These are phyloP conservation scores for Sphaeramia orbicularis DNA, from an alignment of 2,797 vertebrate genomes.

Conservation along the genomic window DNA sequence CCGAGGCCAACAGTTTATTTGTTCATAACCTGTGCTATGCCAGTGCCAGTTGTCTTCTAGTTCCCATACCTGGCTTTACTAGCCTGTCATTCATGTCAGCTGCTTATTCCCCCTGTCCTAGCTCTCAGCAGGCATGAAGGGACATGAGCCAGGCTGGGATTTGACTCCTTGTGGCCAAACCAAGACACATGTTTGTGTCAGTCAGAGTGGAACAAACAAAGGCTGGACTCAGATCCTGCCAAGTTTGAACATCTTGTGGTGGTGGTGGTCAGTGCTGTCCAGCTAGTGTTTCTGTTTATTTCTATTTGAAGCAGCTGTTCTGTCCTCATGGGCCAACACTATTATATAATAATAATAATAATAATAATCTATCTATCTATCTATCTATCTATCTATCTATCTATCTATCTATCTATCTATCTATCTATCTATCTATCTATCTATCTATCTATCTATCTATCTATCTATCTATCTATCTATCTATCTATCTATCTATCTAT, in stretches of 20 bases:
- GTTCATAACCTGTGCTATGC: neutral
- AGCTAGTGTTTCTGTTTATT: neutral
- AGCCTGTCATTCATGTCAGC: slow-evolving; percentile 26
- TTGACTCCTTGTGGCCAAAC: slow-evolving; percentile 22
- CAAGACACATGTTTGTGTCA: slow-evolving; percentile 81
- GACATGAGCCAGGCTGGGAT: slow-evolving; percentile 34
- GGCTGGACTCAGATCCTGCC: slow-evolving; percentile 49
- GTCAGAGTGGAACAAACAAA: slow-evolving; percentile 73
- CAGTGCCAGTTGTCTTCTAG: slow-evolving; percentile 35
- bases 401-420: too few relatives aligned
- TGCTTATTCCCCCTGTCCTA: slow-evolving; percentile 12
- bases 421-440: too few relatives aligned
- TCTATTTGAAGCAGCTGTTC: neutral
- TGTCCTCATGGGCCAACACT: neutral
- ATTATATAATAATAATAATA: too few relatives aligned
- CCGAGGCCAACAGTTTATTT: too few relatives aligned
- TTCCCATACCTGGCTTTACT: slow-evolving; percentile 49
- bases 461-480: too few relatives aligned
- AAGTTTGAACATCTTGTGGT: slow-evolving; percentile 6
- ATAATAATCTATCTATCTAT: too few relatives aligned
- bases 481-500: too few relatives aligned
- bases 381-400: too few relatives aligned
- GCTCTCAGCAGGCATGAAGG: slow-evolving; percentile 29
- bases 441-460: too few relatives aligned
- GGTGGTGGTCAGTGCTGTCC: slow-evolving; percentile 29